Conservation (phyloP, 30 jellyfish, hydroid and myxozoan genomes). For the Aurelia sp. region DNA sequence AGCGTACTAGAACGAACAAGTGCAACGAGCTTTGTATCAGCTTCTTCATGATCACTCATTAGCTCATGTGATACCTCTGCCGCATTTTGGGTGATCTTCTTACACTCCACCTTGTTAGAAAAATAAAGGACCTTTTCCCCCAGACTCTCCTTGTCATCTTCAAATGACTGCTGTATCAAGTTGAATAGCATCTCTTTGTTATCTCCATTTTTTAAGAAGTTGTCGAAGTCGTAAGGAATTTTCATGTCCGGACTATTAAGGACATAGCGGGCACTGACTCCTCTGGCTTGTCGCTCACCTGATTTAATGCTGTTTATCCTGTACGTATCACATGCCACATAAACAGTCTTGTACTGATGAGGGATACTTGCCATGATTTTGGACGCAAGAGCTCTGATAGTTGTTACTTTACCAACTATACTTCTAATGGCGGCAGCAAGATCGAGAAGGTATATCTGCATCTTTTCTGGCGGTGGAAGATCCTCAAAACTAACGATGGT, state of each 20-base stretch:
- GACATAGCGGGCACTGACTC: conserved; percentile 43
- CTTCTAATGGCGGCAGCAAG: neutral
- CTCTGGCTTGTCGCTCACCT: conserved; percentile 18
- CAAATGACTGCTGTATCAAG: neutral
- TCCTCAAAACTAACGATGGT: no score
- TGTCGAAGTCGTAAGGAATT: conserved; percentile 15
- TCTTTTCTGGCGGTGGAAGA: no score
- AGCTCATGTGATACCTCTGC: neutral
- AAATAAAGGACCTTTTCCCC: conserved; percentile 1
- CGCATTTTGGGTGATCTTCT: neutral
- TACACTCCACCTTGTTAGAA: conserved; percentile 2
- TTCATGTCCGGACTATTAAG: conserved; percentile 32
- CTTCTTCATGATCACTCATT: conserved; percentile 27
- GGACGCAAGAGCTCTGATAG: conserved; percentile 25
- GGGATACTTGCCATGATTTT: conserved; percentile 5
- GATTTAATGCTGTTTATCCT: conserved; percentile 1
- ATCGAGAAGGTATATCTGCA: neutral
- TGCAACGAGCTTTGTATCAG: conserved; percentile 41
- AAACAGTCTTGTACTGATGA: neutral
- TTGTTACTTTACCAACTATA: conserved; percentile 4
- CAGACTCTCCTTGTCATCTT: conserved; percentile 9
- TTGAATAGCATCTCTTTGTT: conserved; percentile 40
- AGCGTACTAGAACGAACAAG: conserved; percentile 8
- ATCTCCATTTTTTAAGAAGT: conserved; percentile 22
- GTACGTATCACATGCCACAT: conserved; percentile 29